Percentiles rank a stretch among this genome's conserved stretches.
Conservation (phyloP, 2,888 invertebrate genomes). For the Drosophila austrosaltans region DNA sequence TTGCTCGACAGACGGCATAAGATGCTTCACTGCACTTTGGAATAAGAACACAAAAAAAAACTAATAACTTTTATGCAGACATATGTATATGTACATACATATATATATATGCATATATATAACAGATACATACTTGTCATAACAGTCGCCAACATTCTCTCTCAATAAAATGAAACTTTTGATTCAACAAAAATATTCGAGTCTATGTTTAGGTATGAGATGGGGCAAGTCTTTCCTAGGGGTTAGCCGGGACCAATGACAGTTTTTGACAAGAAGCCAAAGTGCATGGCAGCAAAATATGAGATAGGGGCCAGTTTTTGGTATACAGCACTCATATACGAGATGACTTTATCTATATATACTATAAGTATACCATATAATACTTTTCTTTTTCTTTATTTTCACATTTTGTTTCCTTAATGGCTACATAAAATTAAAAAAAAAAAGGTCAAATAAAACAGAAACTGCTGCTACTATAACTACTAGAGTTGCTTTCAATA, state of each 20-base stretch:
- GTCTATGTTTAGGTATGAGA: constrained; percentile 13
- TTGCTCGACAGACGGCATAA: constrained; percentile 48
- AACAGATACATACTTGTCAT: constrained; percentile 22
- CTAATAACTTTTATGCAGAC: constrained; percentile 54
- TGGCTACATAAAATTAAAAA: neutral
- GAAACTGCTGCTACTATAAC: neutral
- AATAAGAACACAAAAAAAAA: constrained; percentile 38
- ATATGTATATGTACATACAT: constrained; percentile 6
- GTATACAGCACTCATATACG: neutral
- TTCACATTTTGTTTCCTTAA: neutral
- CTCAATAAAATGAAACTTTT: constrained; percentile 17
- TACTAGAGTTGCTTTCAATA: neutral
- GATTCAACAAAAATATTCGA: constrained; percentile 7
- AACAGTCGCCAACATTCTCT: constrained; percentile 27
- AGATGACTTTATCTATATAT: neutral
- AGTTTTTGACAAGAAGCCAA: constrained; percentile 78
- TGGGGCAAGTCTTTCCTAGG: constrained; percentile 25
- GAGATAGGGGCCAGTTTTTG: constrained; percentile 45
- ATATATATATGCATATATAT: neutral
- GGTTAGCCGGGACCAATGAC: constrained; percentile 40
- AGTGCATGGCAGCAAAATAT: constrained; percentile 61
- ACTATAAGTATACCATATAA: neutral
- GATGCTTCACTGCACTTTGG: constrained; percentile 53
- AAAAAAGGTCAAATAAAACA: neutral
- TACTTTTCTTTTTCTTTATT: neutral